Evolutionary conservation across 2,888 invertebrate species (phyloP).

Genomic region (Athrips mouffetella): DNA sequence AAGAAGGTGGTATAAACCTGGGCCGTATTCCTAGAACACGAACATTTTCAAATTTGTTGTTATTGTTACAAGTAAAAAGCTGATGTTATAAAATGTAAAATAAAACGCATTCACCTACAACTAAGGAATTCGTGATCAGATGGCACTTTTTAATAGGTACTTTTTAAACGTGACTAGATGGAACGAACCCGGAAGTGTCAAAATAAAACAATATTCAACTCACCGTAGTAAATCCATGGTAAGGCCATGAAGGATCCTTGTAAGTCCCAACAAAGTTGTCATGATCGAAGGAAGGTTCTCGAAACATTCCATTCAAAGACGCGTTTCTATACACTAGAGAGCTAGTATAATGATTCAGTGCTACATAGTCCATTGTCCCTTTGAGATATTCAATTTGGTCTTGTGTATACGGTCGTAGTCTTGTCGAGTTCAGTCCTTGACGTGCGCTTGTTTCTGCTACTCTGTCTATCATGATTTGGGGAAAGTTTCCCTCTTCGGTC

Average conservation of each 20-base stretch:
- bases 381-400: slow-evolving; percentile 50
- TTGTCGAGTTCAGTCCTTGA: slow-evolving; percentile 59
- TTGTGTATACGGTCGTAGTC: slow-evolving; percentile 60
- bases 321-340: slow-evolving; percentile 33
- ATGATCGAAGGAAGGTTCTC: slow-evolving; percentile 30
- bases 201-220: slow-evolving; percentile 6
- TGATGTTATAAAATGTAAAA: background rate
- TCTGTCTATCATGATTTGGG: slow-evolving; percentile 74
- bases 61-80: no score
- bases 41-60: no score
- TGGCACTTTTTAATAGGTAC: no score
- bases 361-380: slow-evolving; percentile 47
- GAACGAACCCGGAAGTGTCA: background rate
- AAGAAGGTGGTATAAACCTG: slow-evolving; percentile 29
- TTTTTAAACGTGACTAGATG: no score
- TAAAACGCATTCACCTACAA: no score
- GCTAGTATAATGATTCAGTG: slow-evolving; percentile 82
- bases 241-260: slow-evolving; percentile 30
- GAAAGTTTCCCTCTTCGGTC: slow-evolving; percentile 78
- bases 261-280: slow-evolving; percentile 29
- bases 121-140: no score
- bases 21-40: slow-evolving; percentile 31
- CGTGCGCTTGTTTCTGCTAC: slow-evolving; percentile 71
- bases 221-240: slow-evolving; percentile 26
- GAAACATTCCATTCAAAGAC: slow-evolving; percentile 22